Evolutionary conservation across 2,888 invertebrate species (phyloP), one percentile per base, ranked within the genome.

Genomic region (Epinotia demarniana): DNA sequence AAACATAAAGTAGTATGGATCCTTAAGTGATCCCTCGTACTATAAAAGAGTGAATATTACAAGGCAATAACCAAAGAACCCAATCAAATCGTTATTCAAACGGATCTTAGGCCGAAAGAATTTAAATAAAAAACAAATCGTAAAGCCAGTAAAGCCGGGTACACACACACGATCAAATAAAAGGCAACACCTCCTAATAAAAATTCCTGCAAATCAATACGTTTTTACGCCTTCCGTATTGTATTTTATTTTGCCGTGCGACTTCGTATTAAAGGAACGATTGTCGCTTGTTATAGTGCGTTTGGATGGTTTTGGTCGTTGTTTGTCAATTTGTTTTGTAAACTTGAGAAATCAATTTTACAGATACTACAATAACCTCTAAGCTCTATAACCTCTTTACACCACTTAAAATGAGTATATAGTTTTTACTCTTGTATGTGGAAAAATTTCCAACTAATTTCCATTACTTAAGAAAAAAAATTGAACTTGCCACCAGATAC

Each of bases 151-250:
- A 60, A 69, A 73, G 69, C 72, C 19, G 53, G 63, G 19, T 70
- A 75, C 69, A 70, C 60, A 78, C 78, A 80, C 69, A 77, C 77
- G 82, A 82, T 82, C 84, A 89, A 92, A 91, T 92, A 92, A 90
- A 88, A 90, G 91, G 92, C 90, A 90, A 89, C 88, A 89, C 87
- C 87, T 90, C 89, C 93, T 94, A 94, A 94, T 94, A 94, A 94
- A 94, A 94, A 94, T 94, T 93, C 94, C 93, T 86, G 87, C 90
- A 92, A 94, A 94, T 94, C 94, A 94, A 94, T 94, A 93, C 90
- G 90, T 92, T 92, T 90, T 92, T 92, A 91, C 92, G 90, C 91
- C 91, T 92, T 92, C 92, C 91, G 89, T 91, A 91, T 92, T 91
- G 92, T 92, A 92, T 93, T 92, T 92, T 93, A 92, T 92, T 92